Base-by-base conservation (phyloP, 1,140 invertebrate genomes). In the Musca vetustissima region DNA sequence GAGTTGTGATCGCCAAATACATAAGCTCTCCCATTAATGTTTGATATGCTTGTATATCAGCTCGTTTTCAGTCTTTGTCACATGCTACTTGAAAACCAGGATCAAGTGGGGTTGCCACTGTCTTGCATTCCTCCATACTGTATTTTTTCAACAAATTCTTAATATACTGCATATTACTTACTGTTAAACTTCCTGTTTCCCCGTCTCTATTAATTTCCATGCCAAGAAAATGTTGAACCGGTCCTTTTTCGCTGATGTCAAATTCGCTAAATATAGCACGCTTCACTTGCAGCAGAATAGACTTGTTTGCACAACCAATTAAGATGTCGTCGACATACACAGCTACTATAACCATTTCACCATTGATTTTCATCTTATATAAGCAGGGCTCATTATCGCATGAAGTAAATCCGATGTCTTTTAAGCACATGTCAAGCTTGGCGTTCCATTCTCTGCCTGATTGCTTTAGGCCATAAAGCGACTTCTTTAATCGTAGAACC, bases 191-290 rank as follows among this genome's bases (percentile, higher is more conserved):
- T 57, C 57, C 50, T 13, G 49, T 71, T 71, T 64, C 24, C 25
- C 57, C 25, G 17, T 70, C n/a, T 72, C 68, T 53, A 17, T 73
- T 66, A 49, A 83, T 76, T 71, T 75, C 70, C 19, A 79, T 76
- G 8, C 78, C 76, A 66, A 83, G 69, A 74, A 67, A 82, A 36
- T 75, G 28, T 25, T 73, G 70, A 24, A 73, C 71, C 65, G 65
- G 24, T 13, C 67, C 74, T 11, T 68, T 43, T 11, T 77, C 69
- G 19, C 72, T 76, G 0, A 82, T 76, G 66, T 77, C 24, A 67
- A 82, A 76, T 70, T 61, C 28, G 8, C 28, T 28, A 8, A 8
- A 28, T 28, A 28, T 28, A 4, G 28, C 28, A 4, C 8, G 28
- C 70, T 66, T 28, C 3, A 28, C 28, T 28, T 8, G n/a, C 77